Evolutionary conservation across 2,888 invertebrate genomes (phyloP), one percentile per base, ranked within the genome.

Genomic region (Aelia acuminata): DNA sequence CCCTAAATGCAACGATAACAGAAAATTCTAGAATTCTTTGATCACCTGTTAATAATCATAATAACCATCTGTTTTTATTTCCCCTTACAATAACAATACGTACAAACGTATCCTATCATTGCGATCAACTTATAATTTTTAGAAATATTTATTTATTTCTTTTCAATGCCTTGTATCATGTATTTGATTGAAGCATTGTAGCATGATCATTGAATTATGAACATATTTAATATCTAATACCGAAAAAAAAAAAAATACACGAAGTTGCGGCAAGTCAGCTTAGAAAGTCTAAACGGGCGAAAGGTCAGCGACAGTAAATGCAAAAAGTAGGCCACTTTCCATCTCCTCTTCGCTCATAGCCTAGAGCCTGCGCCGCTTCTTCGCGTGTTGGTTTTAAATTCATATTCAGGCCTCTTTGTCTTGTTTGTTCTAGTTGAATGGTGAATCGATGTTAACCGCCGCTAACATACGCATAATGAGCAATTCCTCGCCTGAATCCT

Each of bases 301-400:
- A 43, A 75, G 75, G 75, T 43, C 39, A 75, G 39, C 43, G 39
- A 39, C 8, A 75, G 75, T 75, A 43, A 39, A 39, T 39, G 1
- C 39, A 18, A 15, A 70, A 75, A 75, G 75, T 75, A 31, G 75
- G 75, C 1, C 75, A 75, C 39, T 75, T 75, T 39, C 75, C 75
- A 43, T 43, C 75, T 35, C 11, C 39, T 43, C 39, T 75, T 22
- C 3, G 39, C 75, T 15, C 35, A 43, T 8, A 22, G 39, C 7
- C 20, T 39, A 43, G 3, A 22, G 39, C 7, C 20, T 39, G 75
- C 43, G 22, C 1, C 8, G 39, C 75, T n/a, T 39, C 39, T 7
- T 39, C 22, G 31, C 31, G 10, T 22, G 35, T 39, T 75, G 22
- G 39, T 31, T 75, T 39, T 22, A 43, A 39, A 75, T 75, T 75